A percentile compares a stretch with the other conserved stretches of the same genome.
These are phyloP conservation scores for Apostichopus japonicus DNA, from an alignment of 35 echinoderm and acorn worm species.

Conservation along the genomic window DNA sequence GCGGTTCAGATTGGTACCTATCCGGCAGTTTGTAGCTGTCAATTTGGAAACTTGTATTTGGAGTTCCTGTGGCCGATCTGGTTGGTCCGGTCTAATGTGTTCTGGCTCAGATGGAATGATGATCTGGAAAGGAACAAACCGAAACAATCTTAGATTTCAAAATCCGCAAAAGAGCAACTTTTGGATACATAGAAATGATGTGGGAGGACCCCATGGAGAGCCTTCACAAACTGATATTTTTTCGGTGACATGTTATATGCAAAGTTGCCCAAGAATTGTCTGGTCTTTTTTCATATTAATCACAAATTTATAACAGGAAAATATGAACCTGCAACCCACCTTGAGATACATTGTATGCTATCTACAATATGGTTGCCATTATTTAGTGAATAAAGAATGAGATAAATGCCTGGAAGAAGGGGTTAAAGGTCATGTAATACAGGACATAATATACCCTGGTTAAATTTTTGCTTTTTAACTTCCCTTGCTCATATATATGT, in stretches of 20 bases:
- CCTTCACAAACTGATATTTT: not conserved
- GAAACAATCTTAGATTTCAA: not conserved
- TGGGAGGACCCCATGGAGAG: not conserved
- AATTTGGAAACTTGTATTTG: slow-evolving; percentile 89
- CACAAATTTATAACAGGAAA: no score
- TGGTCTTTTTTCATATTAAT: not conserved
- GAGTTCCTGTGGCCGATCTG: slow-evolving; percentile 84
- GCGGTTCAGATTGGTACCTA: slow-evolving; percentile 76
- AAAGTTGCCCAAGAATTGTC: no score
- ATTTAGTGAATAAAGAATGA: no score
- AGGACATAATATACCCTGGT: no score
- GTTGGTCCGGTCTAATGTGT: slow-evolving; percentile 63
- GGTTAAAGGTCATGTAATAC: no score
- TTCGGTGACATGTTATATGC: no score
- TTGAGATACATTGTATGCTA: no score
- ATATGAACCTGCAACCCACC: no score
- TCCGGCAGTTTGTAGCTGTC: slow-evolving; percentile 88
- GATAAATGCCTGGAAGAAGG: no score
- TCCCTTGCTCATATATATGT: no score
- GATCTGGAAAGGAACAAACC: slow-evolving; percentile 53
- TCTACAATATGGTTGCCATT: no score
- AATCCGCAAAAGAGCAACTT: not conserved
- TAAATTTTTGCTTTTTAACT: no score
- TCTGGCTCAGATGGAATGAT: slow-evolving; percentile 75
- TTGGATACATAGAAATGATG: not conserved